These are phyloP conservation scores for Drymonia ruficornis DNA, from an alignment of 2,888 invertebrate species.

Conservation along the genomic window DNA sequence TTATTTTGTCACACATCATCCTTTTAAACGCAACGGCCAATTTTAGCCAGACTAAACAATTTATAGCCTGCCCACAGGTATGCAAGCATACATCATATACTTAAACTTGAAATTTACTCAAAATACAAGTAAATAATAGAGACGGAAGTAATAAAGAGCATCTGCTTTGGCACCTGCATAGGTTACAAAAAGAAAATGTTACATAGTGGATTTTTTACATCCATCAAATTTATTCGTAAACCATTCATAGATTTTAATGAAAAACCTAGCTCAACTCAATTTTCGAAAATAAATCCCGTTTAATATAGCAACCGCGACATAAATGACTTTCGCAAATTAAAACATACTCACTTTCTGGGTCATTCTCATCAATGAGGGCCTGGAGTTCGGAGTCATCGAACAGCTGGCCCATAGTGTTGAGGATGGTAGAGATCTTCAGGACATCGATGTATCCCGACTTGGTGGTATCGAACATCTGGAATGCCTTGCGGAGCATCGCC, in stretches of 20 bases:
- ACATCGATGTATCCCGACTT: slow-evolving; percentile 97
- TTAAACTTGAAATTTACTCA: too few species aligned
- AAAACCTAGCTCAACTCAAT: too few species aligned
- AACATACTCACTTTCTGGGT: slow-evolving; percentile 89
- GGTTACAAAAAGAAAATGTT: too few species aligned
- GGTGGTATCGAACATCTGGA: slow-evolving; percentile 98
- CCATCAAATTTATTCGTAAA: too few species aligned
- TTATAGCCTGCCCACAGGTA: slow-evolving; percentile 10
- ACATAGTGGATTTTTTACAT: too few species aligned
- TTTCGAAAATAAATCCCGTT: too few species aligned
- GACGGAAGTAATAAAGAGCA: too few species aligned
- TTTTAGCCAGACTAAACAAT: slow-evolving; percentile 6
- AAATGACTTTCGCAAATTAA: background rate
- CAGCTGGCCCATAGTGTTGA: slow-evolving; percentile 97
- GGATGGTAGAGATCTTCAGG: slow-evolving; percentile 94
- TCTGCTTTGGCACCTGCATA: too few species aligned
- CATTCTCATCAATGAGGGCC: slow-evolving; percentile 94
- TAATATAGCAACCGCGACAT: too few species aligned
- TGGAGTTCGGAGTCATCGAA: slow-evolving; percentile 96
- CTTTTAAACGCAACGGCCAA: background rate
- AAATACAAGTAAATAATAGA: too few species aligned
- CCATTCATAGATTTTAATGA: too few species aligned
- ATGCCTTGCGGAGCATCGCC: slow-evolving; percentile 97
- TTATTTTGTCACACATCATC: slow-evolving; percentile 11
- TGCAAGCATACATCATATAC: background rate